Evolutionary conservation across 2,888 invertebrate species (phyloP).

Genomic region (Acanthoscelides obtectus): DNA sequence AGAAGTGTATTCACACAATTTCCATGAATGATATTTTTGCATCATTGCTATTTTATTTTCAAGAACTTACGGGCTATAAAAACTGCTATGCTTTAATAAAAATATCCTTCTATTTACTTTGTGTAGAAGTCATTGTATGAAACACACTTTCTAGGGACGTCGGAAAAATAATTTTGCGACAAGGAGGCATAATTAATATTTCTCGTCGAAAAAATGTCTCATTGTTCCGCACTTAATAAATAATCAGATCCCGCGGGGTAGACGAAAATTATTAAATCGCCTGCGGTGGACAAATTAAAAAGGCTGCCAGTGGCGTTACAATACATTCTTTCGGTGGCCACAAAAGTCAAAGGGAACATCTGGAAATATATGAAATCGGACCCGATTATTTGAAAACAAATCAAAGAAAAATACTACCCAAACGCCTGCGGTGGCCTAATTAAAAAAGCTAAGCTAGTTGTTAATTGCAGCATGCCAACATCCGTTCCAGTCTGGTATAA

Average conservation of each 20-base stretch:
- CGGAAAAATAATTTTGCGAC: not conserved
- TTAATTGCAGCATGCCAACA: too few relatives aligned
- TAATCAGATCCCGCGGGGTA: not conserved
- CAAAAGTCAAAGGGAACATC: too few relatives aligned
- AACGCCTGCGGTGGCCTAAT: too few relatives aligned
- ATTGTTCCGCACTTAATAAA: not conserved
- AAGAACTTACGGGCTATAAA: too few relatives aligned
- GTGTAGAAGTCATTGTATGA: not conserved
- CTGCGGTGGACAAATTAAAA: not conserved
- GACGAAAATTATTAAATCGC: not conserved
- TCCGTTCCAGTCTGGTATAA: too few relatives aligned
- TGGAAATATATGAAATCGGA: too few relatives aligned
- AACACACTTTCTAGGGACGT: not conserved
- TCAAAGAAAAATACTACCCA: too few relatives aligned
- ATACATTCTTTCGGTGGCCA: not conserved
- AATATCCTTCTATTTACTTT: not conserved
- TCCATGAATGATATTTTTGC: too few relatives aligned
- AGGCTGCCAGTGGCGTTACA: not conserved
- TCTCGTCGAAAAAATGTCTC: not conserved
- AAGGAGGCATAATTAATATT: not conserved
- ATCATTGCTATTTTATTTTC: too few relatives aligned
- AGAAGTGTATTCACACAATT: too few relatives aligned
- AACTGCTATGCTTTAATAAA: not conserved
- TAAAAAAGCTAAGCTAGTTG: too few relatives aligned
- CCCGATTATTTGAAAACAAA: too few relatives aligned